These are phyloP conservation scores for Rhabdornis inornatus DNA, from an alignment of 2,113 vertebrate genomes.

Conservation along the genomic window DNA sequence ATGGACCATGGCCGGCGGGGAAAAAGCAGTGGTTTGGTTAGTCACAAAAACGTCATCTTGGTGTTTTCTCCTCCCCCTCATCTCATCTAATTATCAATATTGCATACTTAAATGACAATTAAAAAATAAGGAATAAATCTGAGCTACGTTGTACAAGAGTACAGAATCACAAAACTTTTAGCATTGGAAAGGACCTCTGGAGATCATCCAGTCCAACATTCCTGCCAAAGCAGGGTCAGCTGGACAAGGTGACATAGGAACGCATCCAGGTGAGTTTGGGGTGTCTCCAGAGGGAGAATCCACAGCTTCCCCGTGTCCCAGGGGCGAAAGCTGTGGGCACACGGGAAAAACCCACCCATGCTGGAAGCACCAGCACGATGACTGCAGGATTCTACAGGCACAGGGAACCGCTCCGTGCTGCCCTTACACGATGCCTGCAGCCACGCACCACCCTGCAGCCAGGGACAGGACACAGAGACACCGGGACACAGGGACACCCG, in stretches of 20 bases:
- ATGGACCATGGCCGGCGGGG: rapidly evolving
- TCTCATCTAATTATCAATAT: background rate
- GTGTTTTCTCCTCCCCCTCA: background rate
- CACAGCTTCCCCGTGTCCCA: background rate
- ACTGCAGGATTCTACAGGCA: rapidly evolving
- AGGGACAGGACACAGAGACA: too few species aligned
- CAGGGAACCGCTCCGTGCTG: rapidly evolving
- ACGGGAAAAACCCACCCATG: rapidly evolving
- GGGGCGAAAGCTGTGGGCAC: background rate
- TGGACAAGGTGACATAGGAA: background rate
- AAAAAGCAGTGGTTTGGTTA: background rate
- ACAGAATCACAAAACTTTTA: background rate
- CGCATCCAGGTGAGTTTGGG: background rate
- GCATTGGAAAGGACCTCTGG: background rate
- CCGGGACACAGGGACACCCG: background rate
- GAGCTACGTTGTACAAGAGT: background rate
- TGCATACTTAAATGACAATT: background rate
- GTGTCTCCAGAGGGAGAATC: background rate
- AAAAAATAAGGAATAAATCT: background rate
- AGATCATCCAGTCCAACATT: background rate
- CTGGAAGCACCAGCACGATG: rapidly evolving
- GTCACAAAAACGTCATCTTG: rapidly evolving
- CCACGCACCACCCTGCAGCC: rapidly evolving
- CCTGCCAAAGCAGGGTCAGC: background rate
- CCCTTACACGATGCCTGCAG: rapidly evolving